These are phyloP conservation scores for Morpho helenor DNA, from an alignment of 2,888 invertebrate genomes.

Conservation along the genomic window DNA sequence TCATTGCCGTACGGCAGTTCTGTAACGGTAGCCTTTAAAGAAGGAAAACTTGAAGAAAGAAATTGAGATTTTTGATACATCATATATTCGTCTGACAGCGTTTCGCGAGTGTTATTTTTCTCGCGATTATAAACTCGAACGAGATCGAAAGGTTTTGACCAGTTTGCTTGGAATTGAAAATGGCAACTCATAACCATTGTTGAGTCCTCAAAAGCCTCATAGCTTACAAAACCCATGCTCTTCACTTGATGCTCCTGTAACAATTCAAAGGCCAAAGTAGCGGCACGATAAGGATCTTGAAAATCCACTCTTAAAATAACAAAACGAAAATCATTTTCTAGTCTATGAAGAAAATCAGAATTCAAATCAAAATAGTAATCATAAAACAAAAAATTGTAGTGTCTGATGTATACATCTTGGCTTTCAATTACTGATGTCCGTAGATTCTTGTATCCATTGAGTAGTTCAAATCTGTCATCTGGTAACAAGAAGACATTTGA, in stretches of 20 bases:
- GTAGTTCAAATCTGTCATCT: constrained; percentile 1
- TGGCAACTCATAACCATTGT: constrained; percentile 58
- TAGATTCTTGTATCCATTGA: background rate
- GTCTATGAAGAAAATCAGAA: background rate
- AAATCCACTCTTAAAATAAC: background rate
- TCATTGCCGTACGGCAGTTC: constrained; percentile 84
- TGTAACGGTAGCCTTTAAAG: constrained; percentile 78
- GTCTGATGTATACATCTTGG: constrained; percentile 33
- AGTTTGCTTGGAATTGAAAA: constrained; percentile 4
- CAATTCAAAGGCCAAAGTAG: constrained; percentile 49
- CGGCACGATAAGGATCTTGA: constrained; percentile 51
- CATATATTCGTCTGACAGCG: no score
- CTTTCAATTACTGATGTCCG: background rate
- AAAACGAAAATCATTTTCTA: background rate
- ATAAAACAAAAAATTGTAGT: background rate
- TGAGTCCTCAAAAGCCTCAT: constrained; percentile 76
- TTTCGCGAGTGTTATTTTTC: no score
- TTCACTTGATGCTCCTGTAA: constrained; percentile 30
- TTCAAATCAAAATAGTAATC: background rate
- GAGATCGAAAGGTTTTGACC: background rate
- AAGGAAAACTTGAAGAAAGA: constrained; percentile 74
- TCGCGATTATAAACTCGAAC: no score
- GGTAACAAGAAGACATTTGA: constrained; percentile 3
- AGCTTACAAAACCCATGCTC: constrained; percentile 46
- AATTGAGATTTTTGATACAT: constrained; percentile 65